Conservation (phyloP, 2,113 vertebrate species). For the Panthera leo region DNA sequence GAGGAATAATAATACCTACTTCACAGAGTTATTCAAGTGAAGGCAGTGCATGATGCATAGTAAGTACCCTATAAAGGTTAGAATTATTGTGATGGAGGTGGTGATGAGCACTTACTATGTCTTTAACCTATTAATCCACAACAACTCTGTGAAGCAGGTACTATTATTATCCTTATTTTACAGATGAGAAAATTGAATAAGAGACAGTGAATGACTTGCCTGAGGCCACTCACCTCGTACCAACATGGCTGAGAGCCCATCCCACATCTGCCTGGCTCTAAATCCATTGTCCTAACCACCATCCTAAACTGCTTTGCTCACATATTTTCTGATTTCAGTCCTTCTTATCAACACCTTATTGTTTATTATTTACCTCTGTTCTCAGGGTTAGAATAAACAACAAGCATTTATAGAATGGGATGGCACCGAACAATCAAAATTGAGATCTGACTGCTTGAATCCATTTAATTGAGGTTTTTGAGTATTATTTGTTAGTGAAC, state of each 20-base stretch:
- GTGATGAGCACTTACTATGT: not conserved
- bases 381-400: not conserved
- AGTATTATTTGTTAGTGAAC: not conserved
- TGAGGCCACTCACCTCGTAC: not conserved
- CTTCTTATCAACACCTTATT: not conserved
- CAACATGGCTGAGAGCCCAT: not conserved
- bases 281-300: not conserved
- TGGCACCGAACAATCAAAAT: not conserved
- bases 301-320: not conserved
- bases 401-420: not conserved
- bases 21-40: slow-evolving; percentile 10
- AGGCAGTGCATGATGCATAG: not conserved
- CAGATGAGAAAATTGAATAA: slow-evolving; percentile 29
- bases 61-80: not conserved
- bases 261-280: not conserved
- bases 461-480: not conserved
- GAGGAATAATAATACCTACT: not conserved
- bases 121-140: slow-evolving; percentile 11
- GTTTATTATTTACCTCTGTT: not conserved
- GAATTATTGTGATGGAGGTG: not conserved
- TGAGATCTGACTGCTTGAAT: not conserved
- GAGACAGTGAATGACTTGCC: not conserved
- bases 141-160: not conserved
- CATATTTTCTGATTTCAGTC: not conserved
- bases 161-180: slow-evolving; percentile 10